Conservation (phyloP, 2,888 invertebrate species). For the Acanthacorydalis orientalis region DNA sequence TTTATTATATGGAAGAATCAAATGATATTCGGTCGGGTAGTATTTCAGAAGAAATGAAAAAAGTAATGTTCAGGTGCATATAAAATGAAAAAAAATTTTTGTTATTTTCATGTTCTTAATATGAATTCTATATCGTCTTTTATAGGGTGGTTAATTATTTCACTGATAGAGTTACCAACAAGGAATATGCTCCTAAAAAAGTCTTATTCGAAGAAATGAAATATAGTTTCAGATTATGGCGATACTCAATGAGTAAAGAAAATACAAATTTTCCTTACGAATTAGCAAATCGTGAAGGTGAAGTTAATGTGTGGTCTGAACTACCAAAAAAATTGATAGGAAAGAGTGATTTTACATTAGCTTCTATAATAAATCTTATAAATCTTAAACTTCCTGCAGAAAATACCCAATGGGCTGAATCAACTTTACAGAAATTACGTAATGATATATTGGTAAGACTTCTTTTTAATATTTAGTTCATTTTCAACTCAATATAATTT, state of each 20-base stretch:
- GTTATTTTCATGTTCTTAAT: not conserved
- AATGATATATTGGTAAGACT: slow-evolving; percentile 40
- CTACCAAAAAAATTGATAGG: slow-evolving; percentile 42
- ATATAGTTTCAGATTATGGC: slow-evolving; percentile 50
- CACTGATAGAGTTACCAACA: slow-evolving; percentile 14
- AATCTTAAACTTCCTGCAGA: slow-evolving; percentile 49
- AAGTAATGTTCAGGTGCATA: slow-evolving; percentile 37
- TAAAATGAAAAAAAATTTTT: not conserved
- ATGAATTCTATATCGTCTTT: slow-evolving; percentile 1
- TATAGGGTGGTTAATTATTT: slow-evolving; percentile 26
- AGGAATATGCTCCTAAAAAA: slow-evolving; percentile 14
- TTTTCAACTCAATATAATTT: not conserved
- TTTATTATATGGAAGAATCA: slow-evolving; percentile 62
- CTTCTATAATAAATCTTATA: slow-evolving; percentile 47
- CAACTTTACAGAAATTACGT: slow-evolving; percentile 36
- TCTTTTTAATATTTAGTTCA: slow-evolving; percentile 3
- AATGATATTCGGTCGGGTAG: slow-evolving; percentile 57
- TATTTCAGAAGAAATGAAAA: slow-evolving; percentile 46
- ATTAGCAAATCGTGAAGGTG: slow-evolving; percentile 43
- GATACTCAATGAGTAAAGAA: slow-evolving; percentile 59
- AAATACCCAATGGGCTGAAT: slow-evolving; percentile 43
- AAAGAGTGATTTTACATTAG: slow-evolving; percentile 44
- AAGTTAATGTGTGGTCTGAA: slow-evolving; percentile 34
- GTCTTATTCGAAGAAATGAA: slow-evolving; percentile 25
- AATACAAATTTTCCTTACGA: slow-evolving; percentile 40